These are phyloP conservation scores for Thalpophila matura DNA, from an alignment of 2,888 invertebrate genomes.

Conservation along the genomic window DNA sequence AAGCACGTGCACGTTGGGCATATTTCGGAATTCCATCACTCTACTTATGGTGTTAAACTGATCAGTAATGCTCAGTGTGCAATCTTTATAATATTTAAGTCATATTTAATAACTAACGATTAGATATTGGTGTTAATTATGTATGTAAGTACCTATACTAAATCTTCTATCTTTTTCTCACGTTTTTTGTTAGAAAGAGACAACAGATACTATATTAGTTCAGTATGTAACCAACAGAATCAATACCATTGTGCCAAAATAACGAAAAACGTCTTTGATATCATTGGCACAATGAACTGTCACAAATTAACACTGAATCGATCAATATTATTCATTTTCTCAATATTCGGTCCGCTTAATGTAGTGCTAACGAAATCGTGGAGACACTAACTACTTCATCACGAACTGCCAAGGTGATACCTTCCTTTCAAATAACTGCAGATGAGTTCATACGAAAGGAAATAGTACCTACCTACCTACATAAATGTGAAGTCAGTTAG, in stretches of 20 bases:
- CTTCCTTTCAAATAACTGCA: slow-evolving; percentile 51
- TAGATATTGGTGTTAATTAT: too few relatives aligned
- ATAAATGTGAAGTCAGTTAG: slow-evolving; percentile 10
- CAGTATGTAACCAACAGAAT: too few relatives aligned
- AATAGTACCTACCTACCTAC: too few relatives aligned
- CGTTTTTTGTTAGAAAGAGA: too few relatives aligned
- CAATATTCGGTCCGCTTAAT: not conserved
- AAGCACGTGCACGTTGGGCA: not conserved
- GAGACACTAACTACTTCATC: slow-evolving; percentile 43
- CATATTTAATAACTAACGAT: slow-evolving; percentile 18
- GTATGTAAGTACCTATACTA: too few relatives aligned
- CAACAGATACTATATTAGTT: too few relatives aligned
- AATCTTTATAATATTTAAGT: not conserved
- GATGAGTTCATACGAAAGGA: slow-evolving; percentile 32
- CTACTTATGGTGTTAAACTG: not conserved
- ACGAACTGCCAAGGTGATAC: slow-evolving; percentile 54
- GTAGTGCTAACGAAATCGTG: slow-evolving; percentile 33
- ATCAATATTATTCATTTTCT: slow-evolving; percentile 31
- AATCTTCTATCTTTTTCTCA: too few relatives aligned
- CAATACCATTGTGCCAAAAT: too few relatives aligned
- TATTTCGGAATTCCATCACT: not conserved
- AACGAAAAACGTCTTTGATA: not conserved
- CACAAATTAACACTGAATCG: slow-evolving; percentile 23
- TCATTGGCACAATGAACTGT: slow-evolving; percentile 15
- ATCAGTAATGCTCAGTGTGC: not conserved